A percentile compares a stretch with the other conserved stretches of the same genome.
These are phyloP conservation scores for Rostratula benghalensis DNA, from an alignment of 2,113 vertebrate genomes.

Conservation along the genomic window DNA sequence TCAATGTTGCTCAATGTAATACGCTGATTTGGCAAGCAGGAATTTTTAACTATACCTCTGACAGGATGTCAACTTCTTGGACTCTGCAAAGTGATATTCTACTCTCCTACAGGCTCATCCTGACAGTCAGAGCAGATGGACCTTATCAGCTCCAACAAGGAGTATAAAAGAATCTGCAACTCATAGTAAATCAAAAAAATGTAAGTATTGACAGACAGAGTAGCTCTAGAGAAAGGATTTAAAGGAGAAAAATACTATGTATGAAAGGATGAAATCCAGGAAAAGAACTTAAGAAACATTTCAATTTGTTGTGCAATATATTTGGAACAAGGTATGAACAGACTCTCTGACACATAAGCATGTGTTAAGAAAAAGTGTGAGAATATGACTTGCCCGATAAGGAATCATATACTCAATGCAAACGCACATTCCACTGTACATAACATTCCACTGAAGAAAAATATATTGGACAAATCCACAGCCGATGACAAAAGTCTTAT, in stretches of 20 bases:
- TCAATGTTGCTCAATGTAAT: not conserved
- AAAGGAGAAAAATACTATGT: not conserved
- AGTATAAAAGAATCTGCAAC: not conserved
- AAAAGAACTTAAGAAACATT: not conserved
- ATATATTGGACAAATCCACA: not conserved
- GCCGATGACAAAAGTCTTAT: not conserved
- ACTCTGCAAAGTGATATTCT: not conserved
- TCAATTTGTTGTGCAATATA: not conserved
- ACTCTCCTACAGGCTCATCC: not conserved
- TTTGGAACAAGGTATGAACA: not conserved
- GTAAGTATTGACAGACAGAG: not conserved
- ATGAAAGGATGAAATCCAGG: not conserved
- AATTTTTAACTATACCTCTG: constrained; percentile 6
- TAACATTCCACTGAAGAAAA: not conserved
- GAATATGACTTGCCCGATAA: not conserved
- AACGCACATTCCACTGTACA: not conserved
- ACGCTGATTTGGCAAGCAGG: not conserved
- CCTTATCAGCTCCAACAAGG: not conserved
- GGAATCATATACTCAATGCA: not conserved
- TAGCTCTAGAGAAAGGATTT: not conserved
- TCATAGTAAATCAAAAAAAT: not conserved
- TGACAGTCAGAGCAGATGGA: constrained; percentile 43
- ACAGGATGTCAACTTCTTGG: constrained; percentile 49
- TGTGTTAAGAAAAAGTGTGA: not conserved
- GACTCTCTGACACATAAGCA: rapidly evolving